phyloP scores from a whole-genome alignment of 2,888 invertebrate genomes.

The Dexiosoma caninum region DNA sequence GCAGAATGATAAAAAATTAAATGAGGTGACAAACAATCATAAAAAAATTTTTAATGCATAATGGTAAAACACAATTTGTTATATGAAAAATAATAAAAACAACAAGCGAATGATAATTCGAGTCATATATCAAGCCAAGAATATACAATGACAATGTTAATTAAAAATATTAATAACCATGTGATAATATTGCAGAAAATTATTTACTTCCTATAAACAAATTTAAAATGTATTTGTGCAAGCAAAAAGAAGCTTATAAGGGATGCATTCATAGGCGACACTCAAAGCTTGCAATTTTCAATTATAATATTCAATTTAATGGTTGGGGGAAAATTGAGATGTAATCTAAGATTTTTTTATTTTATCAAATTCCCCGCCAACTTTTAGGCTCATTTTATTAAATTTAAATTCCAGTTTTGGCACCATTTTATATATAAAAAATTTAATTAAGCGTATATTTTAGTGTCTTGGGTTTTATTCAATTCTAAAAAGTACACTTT shows the following conservation, averaged over 20 bases:
- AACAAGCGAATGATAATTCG: constrained; percentile 10
- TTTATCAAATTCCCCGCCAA: too few species aligned
- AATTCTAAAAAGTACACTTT: too few species aligned
- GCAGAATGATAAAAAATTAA: constrained; percentile 6
- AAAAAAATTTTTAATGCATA: constrained; percentile 26
- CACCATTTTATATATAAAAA: too few species aligned
- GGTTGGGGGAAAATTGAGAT: too few species aligned
- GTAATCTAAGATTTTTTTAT: too few species aligned
- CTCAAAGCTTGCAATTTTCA: too few species aligned
- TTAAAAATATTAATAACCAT: constrained; percentile 31
- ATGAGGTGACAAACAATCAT: constrained; percentile 42
- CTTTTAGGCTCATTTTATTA: too few species aligned
- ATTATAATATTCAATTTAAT: too few species aligned
- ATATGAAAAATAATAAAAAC: not conserved
- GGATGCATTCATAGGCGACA: not conserved
- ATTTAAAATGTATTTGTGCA: not conserved
- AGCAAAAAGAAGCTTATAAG: not conserved
- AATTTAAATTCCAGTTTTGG: too few species aligned
- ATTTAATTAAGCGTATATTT: too few species aligned
- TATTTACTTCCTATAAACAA: not conserved
- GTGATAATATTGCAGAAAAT: not conserved
- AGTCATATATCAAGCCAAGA: constrained; percentile 17
- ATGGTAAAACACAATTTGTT: constrained; percentile 21
- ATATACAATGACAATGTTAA: constrained; percentile 16
- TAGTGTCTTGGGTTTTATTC: too few species aligned